These are phyloP conservation scores for Cryptomyrus ogoouensis DNA, from an alignment of 2,113 vertebrate species.

Conservation along the genomic window DNA sequence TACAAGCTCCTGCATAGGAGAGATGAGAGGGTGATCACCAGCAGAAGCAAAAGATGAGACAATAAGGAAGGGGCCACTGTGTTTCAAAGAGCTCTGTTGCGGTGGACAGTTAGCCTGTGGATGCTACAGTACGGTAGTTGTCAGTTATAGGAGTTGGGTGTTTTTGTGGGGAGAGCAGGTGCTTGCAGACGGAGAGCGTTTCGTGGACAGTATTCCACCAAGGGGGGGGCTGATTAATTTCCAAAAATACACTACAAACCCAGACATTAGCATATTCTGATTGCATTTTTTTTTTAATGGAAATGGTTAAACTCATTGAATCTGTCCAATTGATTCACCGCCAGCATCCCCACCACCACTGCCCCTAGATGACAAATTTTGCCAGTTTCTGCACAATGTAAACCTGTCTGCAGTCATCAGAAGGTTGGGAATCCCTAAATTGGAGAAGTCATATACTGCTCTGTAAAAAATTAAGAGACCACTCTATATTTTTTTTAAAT, in stretches of 20 bases:
- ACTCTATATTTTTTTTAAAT: not conserved
- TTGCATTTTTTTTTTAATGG: not conserved
- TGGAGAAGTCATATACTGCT: not conserved
- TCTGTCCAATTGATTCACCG: not conserved
- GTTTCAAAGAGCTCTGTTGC: not conserved
- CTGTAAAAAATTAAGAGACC: not conserved
- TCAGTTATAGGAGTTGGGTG: not conserved
- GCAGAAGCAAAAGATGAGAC: not conserved
- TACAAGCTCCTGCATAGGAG: conserved; percentile 74
- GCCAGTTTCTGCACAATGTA: not conserved
- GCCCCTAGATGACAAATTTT: not conserved
- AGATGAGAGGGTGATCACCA: conserved; percentile 10
- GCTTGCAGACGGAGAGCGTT: not conserved
- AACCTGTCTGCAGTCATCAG: not conserved
- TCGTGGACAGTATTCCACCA: not conserved
- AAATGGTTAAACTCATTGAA: not conserved
- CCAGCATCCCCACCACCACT: not conserved
- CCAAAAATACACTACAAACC: not conserved
- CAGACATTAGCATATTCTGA: not conserved
- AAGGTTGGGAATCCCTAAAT: not conserved
- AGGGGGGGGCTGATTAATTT: not conserved
- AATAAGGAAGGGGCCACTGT: not conserved
- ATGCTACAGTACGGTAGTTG: not conserved
- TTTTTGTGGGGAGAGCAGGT: not conserved
- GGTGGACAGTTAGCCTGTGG: not conserved